Evolutionary conservation across 2,113 vertebrate genomes (phyloP).

Genomic region (Megaleporinus macrocephalus): DNA sequence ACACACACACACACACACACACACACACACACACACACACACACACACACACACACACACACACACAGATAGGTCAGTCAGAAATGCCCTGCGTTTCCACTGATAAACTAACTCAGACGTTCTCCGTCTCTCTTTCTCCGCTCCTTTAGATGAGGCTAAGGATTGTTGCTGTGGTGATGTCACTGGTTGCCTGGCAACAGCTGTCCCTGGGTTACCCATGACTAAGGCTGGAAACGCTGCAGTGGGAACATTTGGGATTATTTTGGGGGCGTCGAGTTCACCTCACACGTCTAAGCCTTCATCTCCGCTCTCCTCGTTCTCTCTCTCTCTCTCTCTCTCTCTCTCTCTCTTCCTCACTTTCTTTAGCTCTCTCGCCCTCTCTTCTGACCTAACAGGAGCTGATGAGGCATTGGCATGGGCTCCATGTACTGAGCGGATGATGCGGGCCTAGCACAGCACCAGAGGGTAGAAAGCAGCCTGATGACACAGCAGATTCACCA

Average conservation of each 20-base stretch:
- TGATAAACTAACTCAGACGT: not conserved
- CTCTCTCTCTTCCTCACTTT: not conserved
- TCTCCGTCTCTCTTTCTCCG: conserved; percentile 24
- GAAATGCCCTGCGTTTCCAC: not conserved
- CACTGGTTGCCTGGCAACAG: conserved; percentile 55
- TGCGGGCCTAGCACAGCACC: not conserved
- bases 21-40: not conserved
- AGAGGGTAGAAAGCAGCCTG: not conserved
- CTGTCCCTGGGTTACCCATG: conserved; percentile 34
- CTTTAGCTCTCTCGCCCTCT: not conserved
- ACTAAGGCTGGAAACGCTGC: conserved; percentile 46
- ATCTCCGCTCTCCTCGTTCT: not conserved
- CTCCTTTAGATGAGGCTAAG: conserved; percentile 40
- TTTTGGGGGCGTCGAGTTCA: conserved; percentile 35
- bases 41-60: too few relatives aligned
- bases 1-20: too few relatives aligned
- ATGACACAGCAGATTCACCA: conserved; percentile 34
- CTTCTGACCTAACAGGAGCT: not conserved
- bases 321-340: not conserved
- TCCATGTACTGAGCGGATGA: not conserved
- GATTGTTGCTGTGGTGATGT: conserved; percentile 52
- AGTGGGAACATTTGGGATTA: conserved; percentile 41
- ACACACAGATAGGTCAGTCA: not conserved
- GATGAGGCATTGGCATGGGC: not conserved
- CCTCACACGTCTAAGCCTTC: not conserved